Base-by-base conservation (phyloP, 2,113 vertebrate species). In the Aphyosemion australe region DNA sequence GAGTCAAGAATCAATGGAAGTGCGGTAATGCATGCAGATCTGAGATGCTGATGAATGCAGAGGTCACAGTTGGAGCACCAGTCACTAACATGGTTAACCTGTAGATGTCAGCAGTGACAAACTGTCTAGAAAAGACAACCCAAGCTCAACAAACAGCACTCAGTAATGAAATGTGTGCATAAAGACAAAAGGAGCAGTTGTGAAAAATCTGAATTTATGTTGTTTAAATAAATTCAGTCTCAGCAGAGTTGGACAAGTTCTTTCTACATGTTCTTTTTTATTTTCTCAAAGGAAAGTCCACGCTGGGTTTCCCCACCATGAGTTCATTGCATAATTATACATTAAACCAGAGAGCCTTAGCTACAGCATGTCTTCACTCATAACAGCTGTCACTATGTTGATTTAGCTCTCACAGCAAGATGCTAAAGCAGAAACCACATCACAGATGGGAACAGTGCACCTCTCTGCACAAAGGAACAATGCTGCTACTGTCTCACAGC, bases 21-120 rank as follows among this genome's bases (percentile, higher is more conserved):
- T 26, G 26, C 5, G 2, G 1, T 6, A 53, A 47, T 16, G 75
- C 41, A 19, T 42, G 61, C 42, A 43, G 52, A 64, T 70, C 48
- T 75, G 71, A 80, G 69, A 70, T 3, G 48, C 16, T 49, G 34
- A 68, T 5, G 31, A 49, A 49, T 18, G 10, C 57, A 49, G 65
- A 55, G 75, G 74, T 86, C 82, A 74, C 10, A 8, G 19, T 12
- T 41, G 32, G 66, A 59, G 56, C 59, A 63, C 62, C 11, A 70
- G 80, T 61, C 74, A 72, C 78, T 53, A 69, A 32, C 74, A n/a
- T 0, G 1, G 48, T 21, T 43, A 46, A 80, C 86, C 88, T 83
- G 80, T 72, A 88, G 88, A 73, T 82, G 86, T 85, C 86, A 89
- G 88, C 70, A 74, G 67, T 75, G 72, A 71, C 74, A 82, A 83